phyloP scores from a whole-genome alignment of 2,888 invertebrate genomes.

The Amphimallon solstitiale region DNA sequence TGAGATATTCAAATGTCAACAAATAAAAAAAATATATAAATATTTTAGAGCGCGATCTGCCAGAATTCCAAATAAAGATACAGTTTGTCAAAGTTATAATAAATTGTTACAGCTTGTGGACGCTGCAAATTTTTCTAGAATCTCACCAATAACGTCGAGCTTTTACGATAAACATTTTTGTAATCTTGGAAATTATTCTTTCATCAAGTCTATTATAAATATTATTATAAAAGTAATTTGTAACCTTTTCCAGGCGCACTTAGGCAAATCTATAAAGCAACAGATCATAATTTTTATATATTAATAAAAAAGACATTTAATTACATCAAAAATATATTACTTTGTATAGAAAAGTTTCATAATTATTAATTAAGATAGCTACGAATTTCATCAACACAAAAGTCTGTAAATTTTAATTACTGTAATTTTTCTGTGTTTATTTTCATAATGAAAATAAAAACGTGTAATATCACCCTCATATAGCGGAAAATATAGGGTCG shows the following conservation, averaged over 20 bases:
- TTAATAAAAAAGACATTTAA: neutral
- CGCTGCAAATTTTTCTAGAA: too few species aligned
- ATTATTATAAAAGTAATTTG: too few species aligned
- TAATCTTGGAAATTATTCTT: too few species aligned
- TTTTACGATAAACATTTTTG: too few species aligned
- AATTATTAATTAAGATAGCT: slow-evolving; percentile 19
- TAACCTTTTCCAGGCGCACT: neutral
- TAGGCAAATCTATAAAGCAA: neutral
- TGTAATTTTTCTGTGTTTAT: slow-evolving; percentile 22
- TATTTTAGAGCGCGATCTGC: too few species aligned
- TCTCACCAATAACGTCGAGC: too few species aligned
- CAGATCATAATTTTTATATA: neutral
- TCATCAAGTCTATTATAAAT: too few species aligned
- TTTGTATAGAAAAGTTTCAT: slow-evolving; percentile 13
- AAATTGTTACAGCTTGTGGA: too few species aligned
- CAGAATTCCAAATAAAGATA: too few species aligned
- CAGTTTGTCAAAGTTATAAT: too few species aligned
- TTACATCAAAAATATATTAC: slow-evolving; percentile 3
- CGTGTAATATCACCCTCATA: neutral
- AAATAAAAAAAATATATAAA: too few species aligned
- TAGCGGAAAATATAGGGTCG: neutral
- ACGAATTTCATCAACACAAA: slow-evolving; percentile 23
- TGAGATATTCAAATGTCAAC: too few species aligned
- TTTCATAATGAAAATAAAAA: neutral
- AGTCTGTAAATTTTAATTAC: slow-evolving; percentile 20